Conservation (phyloP, 2,888 invertebrate genomes). For the Apamea sordens region DNA sequence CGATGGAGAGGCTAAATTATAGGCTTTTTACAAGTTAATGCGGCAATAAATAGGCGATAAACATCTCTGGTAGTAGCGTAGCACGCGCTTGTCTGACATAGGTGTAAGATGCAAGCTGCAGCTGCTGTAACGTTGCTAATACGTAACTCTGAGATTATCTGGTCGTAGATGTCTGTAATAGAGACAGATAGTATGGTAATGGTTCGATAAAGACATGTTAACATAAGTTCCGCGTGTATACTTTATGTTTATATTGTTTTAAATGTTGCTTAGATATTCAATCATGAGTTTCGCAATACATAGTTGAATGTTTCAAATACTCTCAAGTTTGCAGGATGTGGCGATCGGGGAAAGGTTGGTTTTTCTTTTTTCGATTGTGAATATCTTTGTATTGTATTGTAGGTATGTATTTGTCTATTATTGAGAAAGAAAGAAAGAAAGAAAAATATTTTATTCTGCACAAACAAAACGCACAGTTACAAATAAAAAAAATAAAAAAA, state of each 20-base stretch:
- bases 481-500: too few relatives aligned
- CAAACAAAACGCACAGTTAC: too few relatives aligned
- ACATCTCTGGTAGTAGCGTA: conserved; percentile 78
- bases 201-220: conserved; percentile 47
- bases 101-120: conserved; percentile 68
- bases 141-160: conserved; percentile 53
- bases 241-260: conserved; percentile 25
- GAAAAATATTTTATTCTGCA: too few relatives aligned
- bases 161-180: conserved; percentile 24
- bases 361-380: neutral
- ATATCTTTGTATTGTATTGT: neutral
- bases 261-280: neutral
- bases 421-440: too few relatives aligned
- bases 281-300: conserved; percentile 16
- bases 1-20: conserved; percentile 81
- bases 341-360: too few relatives aligned
- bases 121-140: conserved; percentile 25
- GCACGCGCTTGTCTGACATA: conserved; percentile 76
- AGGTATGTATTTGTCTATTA: neutral
- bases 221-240: conserved; percentile 34
- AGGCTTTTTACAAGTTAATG: conserved; percentile 87
- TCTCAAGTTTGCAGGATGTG: neutral
- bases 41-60: conserved; percentile 85
- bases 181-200: conserved; percentile 47
- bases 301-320: neutral